Conservation (phyloP, 1,140 invertebrate species). For the Pararge aegeria region DNA sequence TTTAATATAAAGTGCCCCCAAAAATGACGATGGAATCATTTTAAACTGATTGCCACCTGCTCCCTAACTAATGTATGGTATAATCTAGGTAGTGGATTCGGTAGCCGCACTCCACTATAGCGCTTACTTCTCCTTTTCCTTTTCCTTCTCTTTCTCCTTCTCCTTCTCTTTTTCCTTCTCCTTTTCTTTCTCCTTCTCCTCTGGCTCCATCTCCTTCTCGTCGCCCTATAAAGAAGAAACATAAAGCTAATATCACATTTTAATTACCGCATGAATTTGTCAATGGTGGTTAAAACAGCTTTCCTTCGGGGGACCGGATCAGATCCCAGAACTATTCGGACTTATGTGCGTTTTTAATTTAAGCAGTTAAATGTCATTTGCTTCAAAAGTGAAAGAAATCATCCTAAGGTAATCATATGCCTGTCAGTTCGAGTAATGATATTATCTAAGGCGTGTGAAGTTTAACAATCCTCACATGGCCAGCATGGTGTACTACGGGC, state of each 20-base stretch:
- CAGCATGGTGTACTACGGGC: no score
- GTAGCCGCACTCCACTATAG: conserved; percentile 9
- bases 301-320: no score
- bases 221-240: conserved; percentile 50
- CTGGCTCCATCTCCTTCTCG: conserved; percentile 83
- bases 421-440: no score
- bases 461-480: no score
- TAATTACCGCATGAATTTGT: background rate
- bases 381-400: no score
- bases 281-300: background rate
- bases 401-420: no score
- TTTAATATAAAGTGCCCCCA: no score
- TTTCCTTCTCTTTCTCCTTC: conserved; percentile 48
- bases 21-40: background rate
- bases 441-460: no score
- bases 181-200: conserved; percentile 85
- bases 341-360: no score
- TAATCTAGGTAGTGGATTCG: conserved; percentile 31
- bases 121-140: conserved; percentile 35
- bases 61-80: conserved; percentile 1
- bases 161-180: conserved; percentile 64
- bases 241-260: conserved; percentile 1
- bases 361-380: no score
- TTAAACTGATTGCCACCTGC: background rate
- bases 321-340: no score